These are phyloP conservation scores for Triplophysa siluroides DNA, from an alignment of 2,113 vertebrate species.

Conservation along the genomic window DNA sequence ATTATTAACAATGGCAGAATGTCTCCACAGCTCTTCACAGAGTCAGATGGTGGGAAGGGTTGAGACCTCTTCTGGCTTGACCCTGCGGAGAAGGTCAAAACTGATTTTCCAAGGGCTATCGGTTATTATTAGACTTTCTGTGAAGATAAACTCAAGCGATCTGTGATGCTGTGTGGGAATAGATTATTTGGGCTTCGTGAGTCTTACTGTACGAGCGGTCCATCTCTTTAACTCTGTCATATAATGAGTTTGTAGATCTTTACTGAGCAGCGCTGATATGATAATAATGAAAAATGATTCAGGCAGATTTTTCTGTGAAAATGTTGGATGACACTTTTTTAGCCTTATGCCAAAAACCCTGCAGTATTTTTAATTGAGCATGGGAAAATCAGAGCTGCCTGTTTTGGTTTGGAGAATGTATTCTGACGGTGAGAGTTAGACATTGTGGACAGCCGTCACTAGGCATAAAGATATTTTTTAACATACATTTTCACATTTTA, in stretches of 20 bases:
- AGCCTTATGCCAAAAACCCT: not conserved
- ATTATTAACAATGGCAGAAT: slow-evolving; percentile 47
- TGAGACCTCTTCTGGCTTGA: slow-evolving; percentile 61
- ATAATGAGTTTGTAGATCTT: no score
- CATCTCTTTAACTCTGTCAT: not conserved
- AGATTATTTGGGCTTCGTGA: slow-evolving; percentile 45
- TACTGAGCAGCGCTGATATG: no score
- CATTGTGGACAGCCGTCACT: not conserved
- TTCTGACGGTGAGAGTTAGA: not conserved
- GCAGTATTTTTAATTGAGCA: slow-evolving; percentile 20
- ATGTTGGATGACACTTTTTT: not conserved
- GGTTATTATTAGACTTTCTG: slow-evolving; percentile 66
- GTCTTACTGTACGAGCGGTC: slow-evolving; percentile 1
- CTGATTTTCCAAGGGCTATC: slow-evolving; percentile 64
- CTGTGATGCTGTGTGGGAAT: slow-evolving; percentile 66
- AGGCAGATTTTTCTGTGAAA: not conserved
- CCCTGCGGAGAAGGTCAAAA: slow-evolving; percentile 57
- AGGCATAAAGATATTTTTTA: not conserved
- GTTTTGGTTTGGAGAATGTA: slow-evolving; percentile 10
- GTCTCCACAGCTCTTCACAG: slow-evolving; percentile 51
- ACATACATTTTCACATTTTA: not conserved
- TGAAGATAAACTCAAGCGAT: slow-evolving; percentile 55
- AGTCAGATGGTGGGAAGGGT: slow-evolving; percentile 69
- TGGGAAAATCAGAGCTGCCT: slow-evolving; percentile 32
- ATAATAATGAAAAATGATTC: not conserved